Percentiles rank a stretch among this genome's conserved stretches.
Evolutionary conservation across 2,797 vertebrate species (phyloP).

Genomic region (Ctenochaetus hawaiiensis): DNA sequence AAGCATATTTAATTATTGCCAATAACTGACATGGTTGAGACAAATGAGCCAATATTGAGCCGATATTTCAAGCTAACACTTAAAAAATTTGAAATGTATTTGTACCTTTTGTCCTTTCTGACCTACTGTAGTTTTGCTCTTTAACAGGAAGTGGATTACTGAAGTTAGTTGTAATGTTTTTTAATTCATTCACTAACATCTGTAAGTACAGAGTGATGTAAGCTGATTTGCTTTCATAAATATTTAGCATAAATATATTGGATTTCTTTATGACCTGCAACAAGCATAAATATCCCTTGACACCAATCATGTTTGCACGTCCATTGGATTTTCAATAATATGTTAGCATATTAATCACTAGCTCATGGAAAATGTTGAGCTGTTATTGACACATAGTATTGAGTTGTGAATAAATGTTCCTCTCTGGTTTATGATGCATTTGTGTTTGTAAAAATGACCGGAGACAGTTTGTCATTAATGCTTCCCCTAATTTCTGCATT

Average conservation of each 20-base stretch:
- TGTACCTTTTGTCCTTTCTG: not conserved
- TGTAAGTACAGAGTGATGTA: not conserved
- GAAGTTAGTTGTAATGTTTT: not conserved
- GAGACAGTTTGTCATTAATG: too few relatives aligned
- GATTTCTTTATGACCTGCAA: not conserved
- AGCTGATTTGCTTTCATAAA: not conserved
- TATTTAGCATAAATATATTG: not conserved
- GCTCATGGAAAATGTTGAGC: not conserved
- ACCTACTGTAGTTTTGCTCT: not conserved
- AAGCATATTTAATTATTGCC: not conserved
- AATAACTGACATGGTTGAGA: constrained; percentile 1
- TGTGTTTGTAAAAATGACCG: too few relatives aligned
- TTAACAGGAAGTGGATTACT: not conserved
- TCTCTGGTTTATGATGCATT: not conserved
- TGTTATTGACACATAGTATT: not conserved
- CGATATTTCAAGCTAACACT: too few relatives aligned
- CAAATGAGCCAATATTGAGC: constrained; percentile 26
- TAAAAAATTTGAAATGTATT: not conserved
- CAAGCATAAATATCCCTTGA: not conserved
- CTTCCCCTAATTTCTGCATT: not conserved
- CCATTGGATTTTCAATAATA: not conserved
- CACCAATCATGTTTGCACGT: accelerated
- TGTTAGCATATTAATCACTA: not conserved
- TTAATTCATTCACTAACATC: not conserved
- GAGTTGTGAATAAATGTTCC: not conserved